Evolutionary conservation across 2,113 vertebrate genomes (phyloP).

Genomic region (Romanogobio albipinnatus): DNA sequence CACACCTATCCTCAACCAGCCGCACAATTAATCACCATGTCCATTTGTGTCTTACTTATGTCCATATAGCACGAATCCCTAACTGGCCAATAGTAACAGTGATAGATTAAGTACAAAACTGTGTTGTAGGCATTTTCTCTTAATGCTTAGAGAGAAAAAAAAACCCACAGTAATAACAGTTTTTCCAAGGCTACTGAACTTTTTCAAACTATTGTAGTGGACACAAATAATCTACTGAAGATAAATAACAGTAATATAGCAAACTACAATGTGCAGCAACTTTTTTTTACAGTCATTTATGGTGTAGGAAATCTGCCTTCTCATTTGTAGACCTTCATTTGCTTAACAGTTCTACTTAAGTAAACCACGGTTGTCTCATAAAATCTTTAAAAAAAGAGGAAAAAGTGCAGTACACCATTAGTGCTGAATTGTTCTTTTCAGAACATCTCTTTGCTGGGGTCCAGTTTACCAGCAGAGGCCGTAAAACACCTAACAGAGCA

Average conservation of each 20-base stretch:
- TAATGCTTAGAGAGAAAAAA: background rate
- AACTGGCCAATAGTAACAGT: background rate
- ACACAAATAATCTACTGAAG: background rate
- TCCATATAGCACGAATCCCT: background rate
- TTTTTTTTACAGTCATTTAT: background rate
- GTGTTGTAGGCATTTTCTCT: background rate
- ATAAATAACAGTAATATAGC: background rate
- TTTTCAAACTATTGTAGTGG: background rate
- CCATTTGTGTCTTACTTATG: constrained; percentile 4
- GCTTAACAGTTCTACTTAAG: background rate
- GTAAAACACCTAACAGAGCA: constrained; percentile 36
- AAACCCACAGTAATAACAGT: background rate
- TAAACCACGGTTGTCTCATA: background rate
- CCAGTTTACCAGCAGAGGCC: constrained; percentile 30
- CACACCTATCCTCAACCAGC: background rate
- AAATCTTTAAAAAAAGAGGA: background rate
- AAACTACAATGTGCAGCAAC: background rate
- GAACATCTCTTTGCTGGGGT: constrained; percentile 8
- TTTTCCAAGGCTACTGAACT: constrained; percentile 2
- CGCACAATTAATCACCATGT: background rate
- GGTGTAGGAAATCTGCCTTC: background rate
- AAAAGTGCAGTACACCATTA: constrained; percentile 14
- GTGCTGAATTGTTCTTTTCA: constrained; percentile 40
- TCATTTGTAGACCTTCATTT: background rate
- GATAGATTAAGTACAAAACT: background rate